Conservation (phyloP, 2,888 invertebrate species). For the Microchrysa polita region DNA sequence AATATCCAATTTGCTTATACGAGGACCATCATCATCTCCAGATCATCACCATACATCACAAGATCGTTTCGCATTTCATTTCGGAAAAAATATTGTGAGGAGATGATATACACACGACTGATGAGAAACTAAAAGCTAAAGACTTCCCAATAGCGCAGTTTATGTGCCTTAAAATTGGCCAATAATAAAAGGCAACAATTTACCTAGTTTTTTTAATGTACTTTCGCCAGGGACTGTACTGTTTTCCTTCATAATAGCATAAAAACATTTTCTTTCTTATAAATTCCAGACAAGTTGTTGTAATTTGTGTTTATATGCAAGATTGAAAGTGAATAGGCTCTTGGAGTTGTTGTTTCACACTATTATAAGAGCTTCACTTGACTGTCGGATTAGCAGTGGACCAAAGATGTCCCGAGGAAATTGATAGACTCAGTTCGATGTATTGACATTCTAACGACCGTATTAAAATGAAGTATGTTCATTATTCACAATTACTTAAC, state of each 20-base stretch:
- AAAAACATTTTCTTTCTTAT: too few relatives aligned
- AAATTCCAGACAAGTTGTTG: too few relatives aligned
- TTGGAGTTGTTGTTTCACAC: too few relatives aligned
- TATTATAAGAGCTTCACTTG: not conserved
- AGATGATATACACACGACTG: too few relatives aligned
- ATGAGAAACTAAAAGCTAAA: constrained; percentile 27
- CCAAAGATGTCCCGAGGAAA: too few relatives aligned
- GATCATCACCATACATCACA: not conserved
- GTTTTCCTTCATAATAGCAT: not conserved
- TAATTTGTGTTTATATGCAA: not conserved
- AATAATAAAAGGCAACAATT: not conserved
- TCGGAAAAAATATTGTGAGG: not conserved
- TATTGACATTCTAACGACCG: too few relatives aligned
- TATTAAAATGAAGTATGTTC: too few relatives aligned
- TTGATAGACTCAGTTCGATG: too few relatives aligned
- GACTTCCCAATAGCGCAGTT: constrained; percentile 27
- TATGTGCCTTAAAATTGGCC: not conserved
- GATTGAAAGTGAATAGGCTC: constrained; percentile 33
- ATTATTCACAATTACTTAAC: too few relatives aligned
- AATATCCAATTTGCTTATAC: constrained; percentile 9
- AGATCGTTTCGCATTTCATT: too few relatives aligned
- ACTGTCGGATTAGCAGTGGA: too few relatives aligned
- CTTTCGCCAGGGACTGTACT: constrained; percentile 4
- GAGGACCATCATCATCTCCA: too few relatives aligned
- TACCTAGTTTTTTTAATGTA: constrained; percentile 28